Evolutionary conservation across 2,888 invertebrate species (phyloP).

Genomic region (Lamellibrachia columna): DNA sequence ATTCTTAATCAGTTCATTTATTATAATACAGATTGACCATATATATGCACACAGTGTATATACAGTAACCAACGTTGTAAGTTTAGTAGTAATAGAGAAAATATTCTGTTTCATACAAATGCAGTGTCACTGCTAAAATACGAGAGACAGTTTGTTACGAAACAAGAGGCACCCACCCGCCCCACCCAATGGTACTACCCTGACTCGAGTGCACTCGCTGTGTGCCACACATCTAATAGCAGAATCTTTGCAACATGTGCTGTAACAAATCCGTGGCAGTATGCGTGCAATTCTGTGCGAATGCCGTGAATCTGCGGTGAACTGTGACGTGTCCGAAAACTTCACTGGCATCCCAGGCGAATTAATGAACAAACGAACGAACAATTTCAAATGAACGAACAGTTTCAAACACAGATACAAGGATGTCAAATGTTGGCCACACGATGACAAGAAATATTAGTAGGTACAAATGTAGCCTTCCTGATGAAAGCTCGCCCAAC

Average conservation of each 20-base stretch:
- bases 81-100: constrained; percentile 10
- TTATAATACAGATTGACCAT: constrained; percentile 9
- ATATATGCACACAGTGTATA: constrained; percentile 10
- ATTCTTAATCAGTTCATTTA: constrained; percentile 16
- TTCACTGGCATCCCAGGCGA: constrained; percentile 6
- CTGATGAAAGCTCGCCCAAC: background rate
- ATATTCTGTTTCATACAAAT: constrained; percentile 16
- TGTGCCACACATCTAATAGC: constrained; percentile 5
- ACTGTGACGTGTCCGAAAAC: background rate
- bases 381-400: background rate
- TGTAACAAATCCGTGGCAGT: background rate
- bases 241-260: constrained; percentile 16
- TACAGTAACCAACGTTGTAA: constrained; percentile 5
- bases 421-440: background rate
- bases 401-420: background rate
- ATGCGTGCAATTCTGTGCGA: constrained; percentile 11
- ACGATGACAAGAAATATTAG: background rate
- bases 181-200: background rate
- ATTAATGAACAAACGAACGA: background rate
- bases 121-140: constrained; percentile 16
- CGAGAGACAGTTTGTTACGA: background rate
- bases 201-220: background rate
- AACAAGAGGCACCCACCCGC: background rate
- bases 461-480: background rate
- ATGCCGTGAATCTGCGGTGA: background rate